Percentiles rank a stretch among this genome's conserved stretches.
Conservation (phyloP, 2,888 invertebrate genomes). For the Brachylomia viminalis region DNA sequence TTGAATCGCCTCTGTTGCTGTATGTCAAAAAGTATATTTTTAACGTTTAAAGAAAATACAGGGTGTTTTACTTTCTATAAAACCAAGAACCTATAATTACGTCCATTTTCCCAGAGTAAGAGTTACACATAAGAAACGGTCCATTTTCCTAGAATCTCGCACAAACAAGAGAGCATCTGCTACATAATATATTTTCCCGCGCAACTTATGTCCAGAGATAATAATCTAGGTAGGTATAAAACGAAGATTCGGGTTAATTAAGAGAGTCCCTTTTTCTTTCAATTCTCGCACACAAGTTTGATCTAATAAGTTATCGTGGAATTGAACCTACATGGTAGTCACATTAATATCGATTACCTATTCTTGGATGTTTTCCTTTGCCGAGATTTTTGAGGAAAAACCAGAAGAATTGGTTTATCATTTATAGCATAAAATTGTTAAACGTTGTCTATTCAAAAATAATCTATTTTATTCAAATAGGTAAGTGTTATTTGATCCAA, state of each 20-base stretch:
- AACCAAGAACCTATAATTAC: not conserved
- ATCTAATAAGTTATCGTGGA: constrained; percentile 48
- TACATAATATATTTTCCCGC: constrained; percentile 37
- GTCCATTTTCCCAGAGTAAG: not conserved
- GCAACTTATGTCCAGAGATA: constrained; percentile 44
- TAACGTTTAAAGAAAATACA: not conserved
- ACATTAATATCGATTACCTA: constrained; percentile 20
- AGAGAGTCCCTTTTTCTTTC: constrained; percentile 49
- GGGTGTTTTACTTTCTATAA: not conserved
- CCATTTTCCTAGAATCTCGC: constrained; percentile 21
- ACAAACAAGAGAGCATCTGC: constrained; percentile 19
- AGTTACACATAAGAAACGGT: not conserved
- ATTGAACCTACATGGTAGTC: constrained; percentile 26
- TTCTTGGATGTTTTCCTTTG: constrained; percentile 1
- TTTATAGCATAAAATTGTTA: not conserved
- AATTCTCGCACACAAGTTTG: constrained; percentile 48
- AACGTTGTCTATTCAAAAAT: not conserved
- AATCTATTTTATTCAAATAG: not conserved
- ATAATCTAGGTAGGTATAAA: constrained; percentile 24
- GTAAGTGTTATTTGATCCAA: not conserved
- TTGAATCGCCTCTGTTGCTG: not conserved
- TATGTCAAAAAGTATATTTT: not conserved
- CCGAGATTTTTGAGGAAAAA: not conserved
- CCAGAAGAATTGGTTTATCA: not conserved
- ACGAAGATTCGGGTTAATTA: constrained; percentile 53